A percentile compares a stretch with the other conserved stretches of the same genome.
phyloP scores from a whole-genome alignment of 2,888 invertebrate species.

The Pteria penguin region DNA sequence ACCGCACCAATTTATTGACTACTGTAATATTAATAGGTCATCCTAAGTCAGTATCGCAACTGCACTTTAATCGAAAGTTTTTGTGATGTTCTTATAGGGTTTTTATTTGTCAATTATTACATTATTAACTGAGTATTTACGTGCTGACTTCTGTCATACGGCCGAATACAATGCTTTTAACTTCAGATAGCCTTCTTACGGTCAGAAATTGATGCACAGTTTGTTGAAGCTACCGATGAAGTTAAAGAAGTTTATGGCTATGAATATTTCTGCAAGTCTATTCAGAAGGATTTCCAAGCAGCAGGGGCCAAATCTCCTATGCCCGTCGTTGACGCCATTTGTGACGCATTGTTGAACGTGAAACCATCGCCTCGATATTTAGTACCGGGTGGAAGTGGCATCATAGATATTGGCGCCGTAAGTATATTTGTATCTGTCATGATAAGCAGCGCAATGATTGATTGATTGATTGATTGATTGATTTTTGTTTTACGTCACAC shows the following conservation, averaged over 20 bases:
- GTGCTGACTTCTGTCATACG: too few species aligned
- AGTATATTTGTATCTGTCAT: constrained; percentile 1
- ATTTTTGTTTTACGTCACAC: too few species aligned
- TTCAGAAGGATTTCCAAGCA: constrained; percentile 25
- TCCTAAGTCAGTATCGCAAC: too few species aligned
- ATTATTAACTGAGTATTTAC: too few species aligned
- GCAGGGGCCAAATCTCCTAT: constrained; percentile 36
- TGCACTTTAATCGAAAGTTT: too few species aligned
- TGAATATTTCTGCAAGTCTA: constrained; percentile 18
- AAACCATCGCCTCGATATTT: constrained; percentile 49
- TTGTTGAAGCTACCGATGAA: constrained; percentile 34
- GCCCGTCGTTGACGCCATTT: constrained; percentile 58
- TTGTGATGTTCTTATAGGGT: too few species aligned
- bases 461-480: too few species aligned
- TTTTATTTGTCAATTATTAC: too few species aligned
- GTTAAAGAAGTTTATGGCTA: constrained; percentile 35
- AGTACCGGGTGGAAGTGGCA: constrained; percentile 47
- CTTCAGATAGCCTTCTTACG: constrained; percentile 19
- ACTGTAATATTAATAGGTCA: too few species aligned
- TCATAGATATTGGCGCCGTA: constrained; percentile 25
- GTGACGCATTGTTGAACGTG: constrained; percentile 55
- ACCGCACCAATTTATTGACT: too few species aligned
- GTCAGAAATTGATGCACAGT: constrained; percentile 25
- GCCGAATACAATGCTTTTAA: too few species aligned
- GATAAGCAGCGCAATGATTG: too few species aligned